Base-by-base conservation (phyloP, 23 tunicate genomes). In the Diplosoma virens region DNA sequence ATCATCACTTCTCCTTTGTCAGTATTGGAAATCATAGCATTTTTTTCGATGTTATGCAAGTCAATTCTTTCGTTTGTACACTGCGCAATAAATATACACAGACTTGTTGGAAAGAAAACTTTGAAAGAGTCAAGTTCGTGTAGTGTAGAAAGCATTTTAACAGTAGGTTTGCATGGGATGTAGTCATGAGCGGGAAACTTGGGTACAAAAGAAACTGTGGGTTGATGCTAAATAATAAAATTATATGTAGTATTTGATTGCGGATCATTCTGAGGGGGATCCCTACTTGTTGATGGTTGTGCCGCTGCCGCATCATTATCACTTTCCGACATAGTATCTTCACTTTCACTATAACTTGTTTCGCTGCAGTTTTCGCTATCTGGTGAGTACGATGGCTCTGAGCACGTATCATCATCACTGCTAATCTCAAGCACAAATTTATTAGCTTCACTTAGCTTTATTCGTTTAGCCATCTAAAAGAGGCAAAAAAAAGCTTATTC, bases 161-260 rank as follows among this genome's bases (percentile, higher is more conserved):
- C 69, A 5, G 69, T 61, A 61, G 69, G 50, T 61, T 61, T 29
- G 69, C 69, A 26, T 27, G 69, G 69, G 35, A 61, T 61, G 69
- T 61, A 61, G 6, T 61, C 69, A 29, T 61, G 69, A 61, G 69
- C 30, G 69, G 69, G 69, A 61, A 26, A 61, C 35, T 61, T 61
- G 34, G 69, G 69, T 61, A n/a, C 2, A n/a, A 61, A 61, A 28
- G 69, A 61, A 61, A 35, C 35, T 61, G 69, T 14, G 30, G 69
- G 35, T 61, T 61, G 69, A 61, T 61, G 34, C 69, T 35, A 61
- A 22, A 61, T 61, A 29, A 61, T 26, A 14, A n/a, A 27, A 61
- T 61, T 27, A 29, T 34, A 29, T 9, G 69, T 6, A 61, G 69
- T 35, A 61, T 28, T 61, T 26, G 6, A 29, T 61, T 29, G 35